A percentile compares a stretch with the other conserved stretches of the same genome.
Evolutionary conservation across 2,888 invertebrate species (phyloP).

Genomic region (Malthinus flaveolus): DNA sequence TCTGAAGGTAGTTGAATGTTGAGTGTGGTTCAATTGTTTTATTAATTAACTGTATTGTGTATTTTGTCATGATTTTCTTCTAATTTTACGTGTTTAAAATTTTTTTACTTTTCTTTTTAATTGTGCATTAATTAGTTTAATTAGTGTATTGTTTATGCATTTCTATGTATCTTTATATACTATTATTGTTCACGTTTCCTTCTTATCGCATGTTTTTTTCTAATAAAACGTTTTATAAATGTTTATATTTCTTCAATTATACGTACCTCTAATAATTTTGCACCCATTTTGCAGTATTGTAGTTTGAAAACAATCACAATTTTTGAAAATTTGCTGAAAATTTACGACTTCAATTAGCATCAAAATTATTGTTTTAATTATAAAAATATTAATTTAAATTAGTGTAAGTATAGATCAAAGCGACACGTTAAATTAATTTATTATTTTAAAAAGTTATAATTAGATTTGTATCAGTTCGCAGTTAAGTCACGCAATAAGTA

Average conservation of each 20-base stretch:
- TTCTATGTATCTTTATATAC: constrained; percentile 14
- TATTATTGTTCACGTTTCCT: constrained; percentile 19
- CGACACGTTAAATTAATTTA: too few species aligned
- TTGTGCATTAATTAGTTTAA: constrained; percentile 13
- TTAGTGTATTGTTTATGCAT: constrained; percentile 17
- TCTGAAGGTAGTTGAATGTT: constrained; percentile 44
- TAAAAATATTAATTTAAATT: too few species aligned
- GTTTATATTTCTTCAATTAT: constrained; percentile 2
- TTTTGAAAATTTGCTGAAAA: too few species aligned
- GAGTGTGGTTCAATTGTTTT: constrained; percentile 24
- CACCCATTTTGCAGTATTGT: background rate
- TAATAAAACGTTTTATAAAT: constrained; percentile 16
- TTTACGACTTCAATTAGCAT: too few species aligned
- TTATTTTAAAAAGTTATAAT: too few species aligned
- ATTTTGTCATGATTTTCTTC: too few species aligned
- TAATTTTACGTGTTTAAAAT: constrained; percentile 29
- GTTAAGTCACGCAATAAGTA: too few species aligned
- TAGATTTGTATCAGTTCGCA: too few species aligned
- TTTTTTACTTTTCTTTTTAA: constrained; percentile 7
- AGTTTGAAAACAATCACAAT: background rate
- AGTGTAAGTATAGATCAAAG: too few species aligned
- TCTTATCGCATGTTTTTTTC: constrained; percentile 22
- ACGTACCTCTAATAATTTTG: background rate
- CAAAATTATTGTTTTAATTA: too few species aligned
- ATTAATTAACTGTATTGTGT: constrained; percentile 1